Conservation (phyloP, 2,113 vertebrate species). For the Pristiophorus japonicus region DNA sequence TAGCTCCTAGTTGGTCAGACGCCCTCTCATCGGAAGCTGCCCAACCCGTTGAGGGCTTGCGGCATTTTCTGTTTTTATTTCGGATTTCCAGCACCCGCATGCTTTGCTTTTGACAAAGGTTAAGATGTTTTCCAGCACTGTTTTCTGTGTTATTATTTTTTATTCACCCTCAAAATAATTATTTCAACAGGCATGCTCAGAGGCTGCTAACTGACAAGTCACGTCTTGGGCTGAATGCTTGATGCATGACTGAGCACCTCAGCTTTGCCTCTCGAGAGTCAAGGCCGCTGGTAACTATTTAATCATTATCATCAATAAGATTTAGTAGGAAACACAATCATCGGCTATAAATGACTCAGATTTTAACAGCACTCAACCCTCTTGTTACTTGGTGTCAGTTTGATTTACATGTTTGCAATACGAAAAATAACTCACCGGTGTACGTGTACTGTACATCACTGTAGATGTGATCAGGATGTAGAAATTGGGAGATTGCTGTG, state of each 20-base stretch:
- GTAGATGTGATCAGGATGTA: not conserved
- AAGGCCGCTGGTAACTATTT: not conserved
- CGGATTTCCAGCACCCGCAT: not conserved
- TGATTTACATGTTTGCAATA: not conserved
- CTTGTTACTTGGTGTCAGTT: not conserved
- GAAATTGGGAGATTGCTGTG: not conserved
- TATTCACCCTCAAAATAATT: not conserved
- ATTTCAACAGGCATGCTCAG: not conserved
- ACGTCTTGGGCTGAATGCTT: not conserved
- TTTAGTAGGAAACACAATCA: not conserved
- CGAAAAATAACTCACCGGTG: not conserved
- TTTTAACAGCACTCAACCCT: not conserved
- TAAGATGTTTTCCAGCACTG: not conserved
- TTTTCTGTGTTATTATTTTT: not conserved
- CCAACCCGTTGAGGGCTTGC: not conserved
- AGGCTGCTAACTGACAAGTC: not conserved
- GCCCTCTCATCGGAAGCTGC: not conserved
- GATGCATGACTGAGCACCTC: not conserved
- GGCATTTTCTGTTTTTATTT: not conserved
- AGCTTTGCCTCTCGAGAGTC: not conserved
- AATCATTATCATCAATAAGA: conserved; percentile 3
- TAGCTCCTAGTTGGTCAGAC: no score
- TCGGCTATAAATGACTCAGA: not conserved
- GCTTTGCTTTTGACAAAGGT: not conserved
- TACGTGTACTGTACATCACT: no score